phyloP scores from a whole-genome alignment of 1,140 invertebrate species.

The Myzus persicae region DNA sequence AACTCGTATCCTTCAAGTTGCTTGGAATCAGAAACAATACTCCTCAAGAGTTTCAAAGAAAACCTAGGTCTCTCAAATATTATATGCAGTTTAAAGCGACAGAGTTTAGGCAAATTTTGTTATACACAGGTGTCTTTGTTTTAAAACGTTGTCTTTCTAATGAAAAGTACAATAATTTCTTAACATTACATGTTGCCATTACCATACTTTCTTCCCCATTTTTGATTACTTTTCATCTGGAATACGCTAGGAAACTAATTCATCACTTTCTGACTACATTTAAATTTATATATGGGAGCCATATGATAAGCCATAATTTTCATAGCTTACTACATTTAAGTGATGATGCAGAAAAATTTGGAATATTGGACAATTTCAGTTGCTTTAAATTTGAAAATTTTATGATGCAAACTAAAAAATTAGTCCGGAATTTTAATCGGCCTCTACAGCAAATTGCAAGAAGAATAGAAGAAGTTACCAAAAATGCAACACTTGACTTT shows the following conservation, averaged over 20 bases:
- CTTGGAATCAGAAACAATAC: constrained; percentile 53
- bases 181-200: constrained; percentile 64
- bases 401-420: constrained; percentile 64
- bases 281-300: constrained; percentile 61
- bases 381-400: constrained; percentile 65
- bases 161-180: constrained; percentile 62
- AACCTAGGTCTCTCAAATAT: constrained; percentile 60
- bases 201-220: constrained; percentile 61
- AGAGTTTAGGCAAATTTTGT: constrained; percentile 64
- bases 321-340: constrained; percentile 64
- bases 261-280: constrained; percentile 60
- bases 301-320: constrained; percentile 62
- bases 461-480: not conserved
- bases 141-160: not conserved
- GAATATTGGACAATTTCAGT: constrained; percentile 63
- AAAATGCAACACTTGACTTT: not conserved
- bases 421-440: constrained; percentile 61
- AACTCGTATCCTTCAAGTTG: not conserved
- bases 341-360: constrained; percentile 65
- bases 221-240: not conserved
- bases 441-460: constrained; percentile 62
- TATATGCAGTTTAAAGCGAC: constrained; percentile 63
- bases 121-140: constrained; percentile 57
- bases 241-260: constrained; percentile 59
- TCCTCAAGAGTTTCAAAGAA: constrained; percentile 62